Evolutionary conservation across 2,888 invertebrate genomes (phyloP), one percentile per base, ranked within the genome.

Genomic region (Tuberolachnus salignus): DNA sequence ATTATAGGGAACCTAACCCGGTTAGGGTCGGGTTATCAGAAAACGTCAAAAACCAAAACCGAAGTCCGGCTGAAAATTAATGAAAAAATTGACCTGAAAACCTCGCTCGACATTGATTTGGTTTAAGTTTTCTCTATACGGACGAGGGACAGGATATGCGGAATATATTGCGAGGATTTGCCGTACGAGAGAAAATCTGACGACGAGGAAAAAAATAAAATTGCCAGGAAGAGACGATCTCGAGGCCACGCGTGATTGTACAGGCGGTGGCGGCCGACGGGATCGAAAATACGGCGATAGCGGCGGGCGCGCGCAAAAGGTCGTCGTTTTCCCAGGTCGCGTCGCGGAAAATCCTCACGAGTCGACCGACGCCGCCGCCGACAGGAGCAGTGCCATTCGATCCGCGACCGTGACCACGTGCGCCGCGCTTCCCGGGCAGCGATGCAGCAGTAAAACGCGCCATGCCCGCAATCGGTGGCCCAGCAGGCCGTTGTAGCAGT

Each of bases 301-400:
- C 66, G 66, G n/a, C 72, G 75, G 34, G 75, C 75, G 75, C 75
- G 75, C 75, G 67, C 75, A 75, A 75, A 75, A 23, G 75, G 67
- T 75, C 75, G 67, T 46, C 67, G 13, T 75, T 75, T 75, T 75
- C 75, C 75, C 75, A 75, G 75, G 75, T 75, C 75, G 75, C 66
- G 75, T 57, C 49, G 66, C 75, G 67, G 66, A 75, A 75, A 75
- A 57, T 75, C 66, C 67, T 46, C 75, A 67, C 75, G 57, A 66
- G 67, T 67, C 66, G 71, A 57, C 55, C 23, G 71, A 55, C 55
- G 55, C 44, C 55, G 55, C 70, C 51, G 46, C 23, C 71, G 34
- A 64, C 74, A 64, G 64, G 66, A 55, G 57, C 66, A 74, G 64
- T 74, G 63, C 74, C 53, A n/a, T 75, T 67, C 75, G 67, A 46